Evolutionary conservation across 1,140 invertebrate genomes (phyloP).

Genomic region (Triops cancriformis): DNA sequence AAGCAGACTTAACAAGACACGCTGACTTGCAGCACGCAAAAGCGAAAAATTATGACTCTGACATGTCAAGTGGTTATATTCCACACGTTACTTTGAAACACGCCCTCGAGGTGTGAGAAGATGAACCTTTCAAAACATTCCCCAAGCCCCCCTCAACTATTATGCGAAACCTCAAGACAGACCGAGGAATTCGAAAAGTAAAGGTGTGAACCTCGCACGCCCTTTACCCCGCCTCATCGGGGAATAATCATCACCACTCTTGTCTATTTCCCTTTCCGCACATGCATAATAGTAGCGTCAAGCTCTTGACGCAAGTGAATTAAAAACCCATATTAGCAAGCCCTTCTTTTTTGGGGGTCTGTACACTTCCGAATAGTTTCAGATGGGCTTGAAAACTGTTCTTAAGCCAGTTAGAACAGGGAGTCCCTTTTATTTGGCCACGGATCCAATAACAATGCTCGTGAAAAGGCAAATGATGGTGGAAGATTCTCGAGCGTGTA

Average conservation of each 20-base stretch:
- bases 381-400: neutral
- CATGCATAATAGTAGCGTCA: neutral
- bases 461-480: constrained; percentile 6
- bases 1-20: neutral
- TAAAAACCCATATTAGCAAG: neutral
- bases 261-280: neutral
- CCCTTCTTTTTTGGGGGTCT: neutral
- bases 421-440: neutral
- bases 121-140: neutral
- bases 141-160: neutral
- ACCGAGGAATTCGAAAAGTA: neutral
- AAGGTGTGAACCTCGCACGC: constrained; percentile 4
- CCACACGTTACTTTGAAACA: neutral
- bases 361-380: neutral
- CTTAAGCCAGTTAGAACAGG: neutral
- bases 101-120: neutral
- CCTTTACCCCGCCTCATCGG: neutral
- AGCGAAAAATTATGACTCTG: neutral
- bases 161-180: neutral
- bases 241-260: neutral
- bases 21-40: neutral
- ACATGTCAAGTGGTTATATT: constrained; percentile 1
- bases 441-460: neutral
- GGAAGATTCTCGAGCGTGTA: neutral
- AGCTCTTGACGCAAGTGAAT: neutral